phyloP scores from a whole-genome alignment of 1,140 invertebrate genomes.

The Uloborus diversus region DNA sequence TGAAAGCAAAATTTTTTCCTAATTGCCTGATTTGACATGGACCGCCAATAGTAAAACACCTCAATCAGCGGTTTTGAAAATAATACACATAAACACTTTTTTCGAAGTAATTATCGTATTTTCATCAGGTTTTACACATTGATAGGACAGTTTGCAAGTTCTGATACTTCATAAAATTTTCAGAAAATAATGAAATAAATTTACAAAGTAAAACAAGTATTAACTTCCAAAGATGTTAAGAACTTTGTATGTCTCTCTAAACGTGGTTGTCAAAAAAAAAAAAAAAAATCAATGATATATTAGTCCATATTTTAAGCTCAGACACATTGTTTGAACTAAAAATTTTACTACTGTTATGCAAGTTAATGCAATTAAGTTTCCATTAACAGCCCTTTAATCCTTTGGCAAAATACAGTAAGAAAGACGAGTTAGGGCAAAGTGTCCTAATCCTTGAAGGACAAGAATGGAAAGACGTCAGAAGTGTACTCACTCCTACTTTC shows the following conservation, averaged over 20 bases:
- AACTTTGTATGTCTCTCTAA: not conserved
- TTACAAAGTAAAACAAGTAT: too few relatives aligned
- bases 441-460: conserved; percentile 23
- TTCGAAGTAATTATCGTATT: too few relatives aligned
- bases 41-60: too few relatives aligned
- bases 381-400: conserved; percentile 18
- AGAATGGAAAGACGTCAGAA: conserved; percentile 69
- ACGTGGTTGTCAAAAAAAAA: not conserved
- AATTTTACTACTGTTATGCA: not conserved
- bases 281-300: not conserved
- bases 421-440: not conserved
- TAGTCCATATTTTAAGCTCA: not conserved
- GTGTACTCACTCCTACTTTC: conserved; percentile 68
- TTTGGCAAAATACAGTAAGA: not conserved
- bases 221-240: not conserved
- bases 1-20: too few relatives aligned
- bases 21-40: too few relatives aligned
- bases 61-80: too few relatives aligned
- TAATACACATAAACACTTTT: too few relatives aligned
- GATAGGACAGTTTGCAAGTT: too few relatives aligned
- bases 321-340: not conserved
- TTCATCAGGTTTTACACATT: too few relatives aligned
- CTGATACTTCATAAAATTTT: too few relatives aligned
- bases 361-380: not conserved
- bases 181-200: too few relatives aligned